Evolutionary conservation across 2,888 invertebrate species (phyloP).

Genomic region (Troglohyphantes excavatus): DNA sequence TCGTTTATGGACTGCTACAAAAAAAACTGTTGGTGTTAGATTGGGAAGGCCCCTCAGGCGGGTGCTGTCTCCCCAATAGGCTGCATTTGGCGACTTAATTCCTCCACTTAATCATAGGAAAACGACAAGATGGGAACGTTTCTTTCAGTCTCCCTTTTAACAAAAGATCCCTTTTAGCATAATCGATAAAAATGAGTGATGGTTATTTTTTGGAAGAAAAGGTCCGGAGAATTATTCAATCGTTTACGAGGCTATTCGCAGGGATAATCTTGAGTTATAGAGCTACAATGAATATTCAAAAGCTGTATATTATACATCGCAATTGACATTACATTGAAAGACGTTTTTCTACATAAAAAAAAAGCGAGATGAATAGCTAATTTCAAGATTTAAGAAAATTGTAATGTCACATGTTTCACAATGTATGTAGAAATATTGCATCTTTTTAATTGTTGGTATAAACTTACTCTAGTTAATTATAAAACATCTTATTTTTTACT

Average conservation of each 20-base stretch:
- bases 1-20: conserved; percentile 63
- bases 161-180: not conserved
- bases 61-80: conserved; percentile 48
- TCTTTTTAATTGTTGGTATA: too few relatives aligned
- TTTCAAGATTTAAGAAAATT: too few relatives aligned
- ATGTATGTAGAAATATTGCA: too few relatives aligned
- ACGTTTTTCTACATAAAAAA: too few relatives aligned
- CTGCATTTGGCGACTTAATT: conserved; percentile 58
- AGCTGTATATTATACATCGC: too few relatives aligned
- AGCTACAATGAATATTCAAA: too few relatives aligned
- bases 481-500: too few relatives aligned
- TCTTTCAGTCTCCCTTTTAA: not conserved
- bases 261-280: not conserved
- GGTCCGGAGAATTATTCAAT: not conserved
- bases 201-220: not conserved
- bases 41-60: conserved; percentile 52
- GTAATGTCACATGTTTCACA: too few relatives aligned
- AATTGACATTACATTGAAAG: too few relatives aligned
- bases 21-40: conserved; percentile 54
- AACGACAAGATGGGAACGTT: not conserved
- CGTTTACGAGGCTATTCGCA: not conserved
- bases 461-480: too few relatives aligned
- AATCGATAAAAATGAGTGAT: not conserved
- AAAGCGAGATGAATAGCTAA: too few relatives aligned
- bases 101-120: conserved; percentile 1